These are phyloP conservation scores for Scelioninae gen. 1 DNA, from an alignment of 2,888 invertebrate genomes.

Conservation along the genomic window DNA sequence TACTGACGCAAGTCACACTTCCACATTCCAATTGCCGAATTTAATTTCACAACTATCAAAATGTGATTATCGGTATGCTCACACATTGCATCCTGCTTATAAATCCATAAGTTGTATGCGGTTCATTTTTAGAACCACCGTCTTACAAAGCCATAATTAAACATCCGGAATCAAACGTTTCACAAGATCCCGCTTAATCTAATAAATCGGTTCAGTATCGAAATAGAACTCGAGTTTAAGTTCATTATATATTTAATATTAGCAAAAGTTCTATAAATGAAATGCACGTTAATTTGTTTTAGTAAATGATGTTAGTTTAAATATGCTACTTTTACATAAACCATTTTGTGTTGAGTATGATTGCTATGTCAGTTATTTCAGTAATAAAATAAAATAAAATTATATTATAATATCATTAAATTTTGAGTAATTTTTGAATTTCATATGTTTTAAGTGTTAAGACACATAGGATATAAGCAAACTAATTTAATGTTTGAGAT, in stretches of 20 bases:
- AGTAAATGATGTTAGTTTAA: too few relatives aligned
- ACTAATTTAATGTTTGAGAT: too few relatives aligned
- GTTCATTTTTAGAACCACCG: slow-evolving; percentile 16
- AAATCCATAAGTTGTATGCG: background rate
- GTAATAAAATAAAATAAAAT: too few relatives aligned
- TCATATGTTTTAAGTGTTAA: too few relatives aligned
- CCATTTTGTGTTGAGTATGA: too few relatives aligned
- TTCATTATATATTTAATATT: background rate
- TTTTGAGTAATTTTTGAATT: too few relatives aligned
- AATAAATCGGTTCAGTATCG: slow-evolving; percentile 2
- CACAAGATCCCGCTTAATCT: slow-evolving; percentile 4
- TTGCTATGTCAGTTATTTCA: too few relatives aligned
- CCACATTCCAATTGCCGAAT: background rate
- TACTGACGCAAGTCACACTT: background rate
- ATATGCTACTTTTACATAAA: too few relatives aligned
- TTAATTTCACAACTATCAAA: background rate
- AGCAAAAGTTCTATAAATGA: too few relatives aligned
- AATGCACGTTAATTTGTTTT: too few relatives aligned
- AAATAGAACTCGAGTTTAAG: background rate
- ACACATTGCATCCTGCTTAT: slow-evolving; percentile 4
- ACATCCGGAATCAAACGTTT: slow-evolving; percentile 18
- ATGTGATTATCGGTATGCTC: slow-evolving; percentile 2
- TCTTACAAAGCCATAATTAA: slow-evolving; percentile 27
- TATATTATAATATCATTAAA: too few relatives aligned
- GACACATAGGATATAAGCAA: too few relatives aligned